These are phyloP conservation scores for Anableps anableps DNA, from an alignment of 2,797 vertebrate species.

Conservation along the genomic window DNA sequence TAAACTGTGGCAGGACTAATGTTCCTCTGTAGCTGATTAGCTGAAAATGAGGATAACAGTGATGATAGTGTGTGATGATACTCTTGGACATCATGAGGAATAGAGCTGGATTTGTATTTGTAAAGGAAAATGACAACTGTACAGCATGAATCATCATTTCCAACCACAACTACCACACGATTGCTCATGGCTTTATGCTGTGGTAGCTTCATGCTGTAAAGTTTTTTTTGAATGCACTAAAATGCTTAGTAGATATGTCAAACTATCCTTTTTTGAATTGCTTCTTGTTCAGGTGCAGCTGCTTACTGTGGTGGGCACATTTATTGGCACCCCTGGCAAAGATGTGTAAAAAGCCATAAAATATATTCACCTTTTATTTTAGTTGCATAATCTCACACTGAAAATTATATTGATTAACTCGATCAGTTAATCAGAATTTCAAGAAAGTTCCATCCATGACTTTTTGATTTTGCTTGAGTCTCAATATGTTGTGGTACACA, in stretches of 20 bases:
- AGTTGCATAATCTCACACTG: neutral
- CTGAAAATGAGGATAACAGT: neutral
- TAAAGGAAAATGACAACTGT: neutral
- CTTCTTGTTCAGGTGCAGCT: neutral
- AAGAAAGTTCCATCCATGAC: neutral
- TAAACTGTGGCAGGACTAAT: neutral
- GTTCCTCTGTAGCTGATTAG: constrained; percentile 2
- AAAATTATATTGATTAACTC: neutral
- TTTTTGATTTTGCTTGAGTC: neutral
- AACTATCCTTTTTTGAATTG: neutral
- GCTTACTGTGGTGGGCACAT: neutral
- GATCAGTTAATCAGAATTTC: neutral
- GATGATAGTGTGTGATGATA: neutral
- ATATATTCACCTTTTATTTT: neutral
- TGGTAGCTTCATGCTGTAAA: neutral
- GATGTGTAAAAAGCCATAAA: neutral
- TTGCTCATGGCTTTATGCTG: neutral
- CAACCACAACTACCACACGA: constrained; percentile 3
- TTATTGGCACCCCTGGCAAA: neutral
- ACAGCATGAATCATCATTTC: neutral
- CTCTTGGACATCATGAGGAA: neutral
- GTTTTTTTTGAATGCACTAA: neutral
- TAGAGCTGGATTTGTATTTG: neutral
- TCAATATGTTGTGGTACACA: neutral
- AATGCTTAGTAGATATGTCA: neutral